Conservation (phyloP, 92 coral and sea anemone species). For the Epizoanthus fatuus region DNA sequence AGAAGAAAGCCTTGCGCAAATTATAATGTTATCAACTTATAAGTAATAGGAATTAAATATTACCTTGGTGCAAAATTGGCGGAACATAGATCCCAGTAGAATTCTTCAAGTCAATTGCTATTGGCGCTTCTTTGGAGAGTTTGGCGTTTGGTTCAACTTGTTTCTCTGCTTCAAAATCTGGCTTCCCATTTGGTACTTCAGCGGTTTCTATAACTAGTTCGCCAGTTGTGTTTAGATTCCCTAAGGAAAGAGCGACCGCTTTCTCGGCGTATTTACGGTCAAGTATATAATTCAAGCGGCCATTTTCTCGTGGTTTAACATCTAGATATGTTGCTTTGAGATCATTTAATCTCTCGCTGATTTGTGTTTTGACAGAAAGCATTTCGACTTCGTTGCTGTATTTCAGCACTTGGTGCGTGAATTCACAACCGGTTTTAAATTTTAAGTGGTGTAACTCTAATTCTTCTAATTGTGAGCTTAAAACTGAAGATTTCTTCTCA, state of each 20-base stretch:
- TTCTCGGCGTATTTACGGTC: constrained; percentile 80
- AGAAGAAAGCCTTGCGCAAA: too few relatives aligned
- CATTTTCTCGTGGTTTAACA: constrained; percentile 83
- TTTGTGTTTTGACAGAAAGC: constrained; percentile 71
- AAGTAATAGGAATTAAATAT: not conserved
- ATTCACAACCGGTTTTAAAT: constrained; percentile 84
- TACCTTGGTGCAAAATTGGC: constrained; percentile 76
- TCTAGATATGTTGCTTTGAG: constrained; percentile 67
- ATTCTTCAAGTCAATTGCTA: constrained; percentile 75
- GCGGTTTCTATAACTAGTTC: constrained; percentile 50
- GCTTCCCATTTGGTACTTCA: constrained; percentile 44
- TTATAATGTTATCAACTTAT: too few relatives aligned
- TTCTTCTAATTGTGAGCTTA: constrained; percentile 71
- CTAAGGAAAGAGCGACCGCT: constrained; percentile 73
- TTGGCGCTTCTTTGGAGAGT: constrained; percentile 47
- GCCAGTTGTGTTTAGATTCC: constrained; percentile 74
- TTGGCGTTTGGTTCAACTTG: constrained; percentile 21
- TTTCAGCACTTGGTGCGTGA: constrained; percentile 87
- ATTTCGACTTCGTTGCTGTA: constrained; percentile 93
- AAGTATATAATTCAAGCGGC: constrained; percentile 79
- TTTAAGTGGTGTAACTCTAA: constrained; percentile 71
- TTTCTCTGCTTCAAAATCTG: constrained; percentile 40
- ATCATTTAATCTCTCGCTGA: constrained; percentile 76
- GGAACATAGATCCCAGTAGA: constrained; percentile 49
- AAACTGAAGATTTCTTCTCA: constrained; percentile 66